Conservation (phyloP, 2,888 invertebrate genomes). For the Drosophila rellima region DNA sequence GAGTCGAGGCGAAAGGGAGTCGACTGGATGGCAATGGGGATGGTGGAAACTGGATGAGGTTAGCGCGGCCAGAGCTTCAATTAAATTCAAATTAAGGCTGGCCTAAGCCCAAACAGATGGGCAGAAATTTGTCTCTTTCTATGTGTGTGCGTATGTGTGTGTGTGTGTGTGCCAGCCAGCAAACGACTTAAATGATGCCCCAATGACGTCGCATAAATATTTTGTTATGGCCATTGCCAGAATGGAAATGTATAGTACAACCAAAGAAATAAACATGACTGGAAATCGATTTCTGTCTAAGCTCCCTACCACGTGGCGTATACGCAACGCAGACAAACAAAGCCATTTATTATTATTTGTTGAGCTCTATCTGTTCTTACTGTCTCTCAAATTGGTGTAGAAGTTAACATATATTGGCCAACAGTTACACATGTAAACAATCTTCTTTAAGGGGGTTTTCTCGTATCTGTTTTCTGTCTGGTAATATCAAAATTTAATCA, state of each 20-base stretch:
- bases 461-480: not conserved
- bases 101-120: conserved; percentile 72
- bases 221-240: conserved; percentile 59
- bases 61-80: conserved; percentile 63
- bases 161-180: conserved; percentile 28
- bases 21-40: not conserved
- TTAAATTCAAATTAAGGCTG: conserved; percentile 78
- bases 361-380: conserved; percentile 5
- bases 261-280: conserved; percentile 53
- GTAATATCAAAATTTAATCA: not conserved
- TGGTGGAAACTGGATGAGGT: conserved; percentile 13
- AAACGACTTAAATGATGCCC: conserved; percentile 74
- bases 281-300: conserved; percentile 66
- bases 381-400: not conserved
- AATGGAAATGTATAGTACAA: conserved; percentile 19
- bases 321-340: conserved; percentile 69
- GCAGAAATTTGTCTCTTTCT: conserved; percentile 58
- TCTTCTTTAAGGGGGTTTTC: not conserved
- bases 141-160: too few species aligned
- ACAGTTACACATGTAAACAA: conserved; percentile 19
- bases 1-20: conserved; percentile 3
- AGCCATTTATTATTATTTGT: conserved; percentile 61
- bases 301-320: conserved; percentile 52
- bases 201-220: conserved; percentile 79
- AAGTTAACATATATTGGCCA: conserved; percentile 6